Percentiles rank a stretch among this genome's conserved stretches.
These are phyloP conservation scores for Lophius americanus DNA, from an alignment of 2,797 vertebrate genomes.

Conservation along the genomic window DNA sequence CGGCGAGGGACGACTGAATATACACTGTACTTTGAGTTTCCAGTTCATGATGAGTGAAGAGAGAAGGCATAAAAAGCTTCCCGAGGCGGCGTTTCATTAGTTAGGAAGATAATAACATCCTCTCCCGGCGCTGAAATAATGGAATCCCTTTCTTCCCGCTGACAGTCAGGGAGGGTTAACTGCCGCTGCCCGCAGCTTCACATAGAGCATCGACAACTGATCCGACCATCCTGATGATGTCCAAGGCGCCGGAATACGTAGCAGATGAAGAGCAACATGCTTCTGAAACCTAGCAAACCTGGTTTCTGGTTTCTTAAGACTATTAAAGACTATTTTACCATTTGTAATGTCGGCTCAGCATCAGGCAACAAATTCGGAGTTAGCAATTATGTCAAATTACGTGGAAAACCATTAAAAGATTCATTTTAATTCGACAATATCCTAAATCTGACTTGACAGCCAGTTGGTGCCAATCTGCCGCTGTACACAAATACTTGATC, in stretches of 20 bases:
- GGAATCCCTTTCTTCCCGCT: conserved; percentile 34
- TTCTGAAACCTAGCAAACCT: no score
- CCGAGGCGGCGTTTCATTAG: conserved; percentile 46
- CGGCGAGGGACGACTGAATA: conserved; percentile 31
- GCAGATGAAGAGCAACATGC: no score
- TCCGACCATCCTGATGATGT: conserved; percentile 16
- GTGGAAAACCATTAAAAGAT: no score
- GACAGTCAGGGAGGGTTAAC: conserved; percentile 3
- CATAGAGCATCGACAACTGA: conserved; percentile 29
- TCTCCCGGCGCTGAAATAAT: conserved; percentile 42
- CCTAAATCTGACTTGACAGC: no score
- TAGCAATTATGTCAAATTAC: no score
- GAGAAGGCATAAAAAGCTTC: conserved; percentile 33
- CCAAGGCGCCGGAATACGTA: background rate
- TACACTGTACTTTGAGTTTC: conserved; percentile 21
- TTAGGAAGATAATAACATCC: conserved; percentile 61
- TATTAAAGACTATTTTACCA: no score
- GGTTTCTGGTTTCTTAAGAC: no score
- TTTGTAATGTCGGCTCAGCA: no score
- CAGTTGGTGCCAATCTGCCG: no score
- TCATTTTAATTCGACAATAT: no score
- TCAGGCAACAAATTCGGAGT: no score
- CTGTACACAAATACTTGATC: no score
- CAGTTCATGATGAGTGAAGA: conserved; percentile 44
- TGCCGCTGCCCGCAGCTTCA: conserved; percentile 10